phyloP scores from a whole-genome alignment of 2,888 invertebrate species.

The Mesoligia furuncula region DNA sequence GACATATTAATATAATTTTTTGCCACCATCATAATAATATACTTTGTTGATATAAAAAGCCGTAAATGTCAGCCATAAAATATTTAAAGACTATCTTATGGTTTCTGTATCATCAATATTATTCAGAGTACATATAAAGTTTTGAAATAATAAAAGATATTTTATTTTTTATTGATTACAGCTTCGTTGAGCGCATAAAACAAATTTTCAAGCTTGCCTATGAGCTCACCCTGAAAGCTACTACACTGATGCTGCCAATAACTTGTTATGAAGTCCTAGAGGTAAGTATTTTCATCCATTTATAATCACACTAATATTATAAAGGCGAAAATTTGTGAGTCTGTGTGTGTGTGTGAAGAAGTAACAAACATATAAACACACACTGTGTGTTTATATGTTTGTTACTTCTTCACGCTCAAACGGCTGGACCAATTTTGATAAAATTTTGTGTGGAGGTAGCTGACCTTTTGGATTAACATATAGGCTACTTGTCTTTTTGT shows the following conservation, averaged over 20 bases:
- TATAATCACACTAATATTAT: too few species aligned
- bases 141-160: background rate
- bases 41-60: background rate
- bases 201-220: slow-evolving; percentile 63
- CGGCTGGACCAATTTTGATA: too few species aligned
- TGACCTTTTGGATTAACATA: too few species aligned
- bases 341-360: too few species aligned
- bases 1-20: background rate
- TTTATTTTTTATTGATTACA: slow-evolving; percentile 38
- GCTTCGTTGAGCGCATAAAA: slow-evolving; percentile 69
- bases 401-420: too few species aligned
- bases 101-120: background rate
- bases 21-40: background rate
- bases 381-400: too few species aligned
- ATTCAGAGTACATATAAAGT: background rate
- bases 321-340: too few species aligned
- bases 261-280: slow-evolving; percentile 68
- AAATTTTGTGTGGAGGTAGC: too few species aligned
- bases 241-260: slow-evolving; percentile 69
- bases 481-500: too few species aligned
- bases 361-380: too few species aligned
- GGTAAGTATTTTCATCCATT: slow-evolving; percentile 57
- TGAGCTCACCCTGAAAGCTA: slow-evolving; percentile 68
- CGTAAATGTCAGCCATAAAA: slow-evolving; percentile 2
- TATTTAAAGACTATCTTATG: background rate